These are phyloP conservation scores for Pelodytes ibericus DNA, from an alignment of 2,797 vertebrate species.

Conservation along the genomic window DNA sequence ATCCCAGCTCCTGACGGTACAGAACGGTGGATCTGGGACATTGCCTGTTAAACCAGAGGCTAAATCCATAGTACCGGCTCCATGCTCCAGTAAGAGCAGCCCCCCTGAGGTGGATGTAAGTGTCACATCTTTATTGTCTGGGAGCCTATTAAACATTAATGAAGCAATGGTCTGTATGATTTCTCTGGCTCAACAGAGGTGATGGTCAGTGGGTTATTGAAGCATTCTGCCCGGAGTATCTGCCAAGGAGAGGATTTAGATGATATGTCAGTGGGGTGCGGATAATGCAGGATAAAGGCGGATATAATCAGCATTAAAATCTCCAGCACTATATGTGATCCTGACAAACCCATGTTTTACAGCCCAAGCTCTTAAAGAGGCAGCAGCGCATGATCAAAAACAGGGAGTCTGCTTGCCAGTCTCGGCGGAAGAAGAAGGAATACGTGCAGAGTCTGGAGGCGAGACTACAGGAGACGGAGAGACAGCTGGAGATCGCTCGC, in stretches of 20 bases:
- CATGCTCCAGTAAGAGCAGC: conserved; percentile 66
- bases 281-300: too few relatives aligned
- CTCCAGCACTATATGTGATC: too few relatives aligned
- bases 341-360: neutral
- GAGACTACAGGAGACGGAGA: conserved; percentile 80
- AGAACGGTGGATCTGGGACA: conserved; percentile 67
- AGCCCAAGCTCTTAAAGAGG: conserved; percentile 89
- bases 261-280: too few relatives aligned
- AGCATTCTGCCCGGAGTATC: too few relatives aligned
- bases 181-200: too few relatives aligned
- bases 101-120: conserved; percentile 80
- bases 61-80: conserved; percentile 84
- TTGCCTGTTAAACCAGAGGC: conserved; percentile 66
- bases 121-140: conserved; percentile 18
- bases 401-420: conserved; percentile 89
- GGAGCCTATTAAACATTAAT: too few relatives aligned
- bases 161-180: too few relatives aligned
- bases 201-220: too few relatives aligned
- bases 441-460: conserved; percentile 88
- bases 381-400: conserved; percentile 97
- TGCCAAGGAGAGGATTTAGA: too few relatives aligned
- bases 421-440: conserved; percentile 91
- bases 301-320: too few relatives aligned
- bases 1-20: conserved; percentile 72
- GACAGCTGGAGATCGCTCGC: conserved; percentile 83